Evolutionary conservation across 2,888 invertebrate species (phyloP).

Genomic region (Fissipunctia ypsillon): DNA sequence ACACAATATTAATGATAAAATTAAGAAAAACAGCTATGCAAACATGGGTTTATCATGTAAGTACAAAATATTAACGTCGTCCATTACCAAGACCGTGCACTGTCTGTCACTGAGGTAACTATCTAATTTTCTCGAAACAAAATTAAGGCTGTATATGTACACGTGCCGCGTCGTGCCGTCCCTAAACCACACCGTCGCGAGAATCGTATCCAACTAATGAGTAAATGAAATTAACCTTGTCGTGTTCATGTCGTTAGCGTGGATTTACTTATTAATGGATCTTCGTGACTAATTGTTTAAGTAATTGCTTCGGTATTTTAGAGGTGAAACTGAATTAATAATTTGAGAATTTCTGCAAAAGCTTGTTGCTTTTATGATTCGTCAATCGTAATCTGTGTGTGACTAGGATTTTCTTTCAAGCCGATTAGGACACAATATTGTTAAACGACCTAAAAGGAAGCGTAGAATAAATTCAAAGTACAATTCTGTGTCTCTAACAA

Average conservation of each 20-base stretch:
- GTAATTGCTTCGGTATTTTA: conserved; percentile 5
- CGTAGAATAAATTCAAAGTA: conserved; percentile 14
- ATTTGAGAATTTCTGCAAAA: neutral
- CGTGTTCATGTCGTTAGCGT: neutral
- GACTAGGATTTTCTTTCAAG: neutral
- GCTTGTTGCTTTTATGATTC: neutral
- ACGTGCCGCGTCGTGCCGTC: conserved; percentile 24
- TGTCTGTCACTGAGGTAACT: conserved; percentile 47
- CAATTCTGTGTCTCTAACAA: conserved; percentile 3
- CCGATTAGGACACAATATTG: no score
- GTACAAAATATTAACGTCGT: neutral
- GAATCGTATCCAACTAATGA: conserved; percentile 55
- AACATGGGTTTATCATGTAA: neutral
- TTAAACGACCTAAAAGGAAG: neutral
- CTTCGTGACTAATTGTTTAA: conserved; percentile 17
- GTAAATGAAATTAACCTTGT: conserved; percentile 58
- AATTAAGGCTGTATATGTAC: conserved; percentile 48
- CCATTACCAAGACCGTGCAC: conserved; percentile 51
- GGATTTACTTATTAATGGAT: conserved; percentile 24
- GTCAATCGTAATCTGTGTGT: neutral
- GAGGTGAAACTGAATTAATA: neutral
- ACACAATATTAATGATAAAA: neutral
- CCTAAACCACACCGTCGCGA: conserved; percentile 41
- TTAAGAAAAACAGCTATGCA: neutral
- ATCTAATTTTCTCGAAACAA: conserved; percentile 64